Evolutionary conservation across 2,113 vertebrate genomes (phyloP).

Genomic region (Nothocercus nigrocapillus): DNA sequence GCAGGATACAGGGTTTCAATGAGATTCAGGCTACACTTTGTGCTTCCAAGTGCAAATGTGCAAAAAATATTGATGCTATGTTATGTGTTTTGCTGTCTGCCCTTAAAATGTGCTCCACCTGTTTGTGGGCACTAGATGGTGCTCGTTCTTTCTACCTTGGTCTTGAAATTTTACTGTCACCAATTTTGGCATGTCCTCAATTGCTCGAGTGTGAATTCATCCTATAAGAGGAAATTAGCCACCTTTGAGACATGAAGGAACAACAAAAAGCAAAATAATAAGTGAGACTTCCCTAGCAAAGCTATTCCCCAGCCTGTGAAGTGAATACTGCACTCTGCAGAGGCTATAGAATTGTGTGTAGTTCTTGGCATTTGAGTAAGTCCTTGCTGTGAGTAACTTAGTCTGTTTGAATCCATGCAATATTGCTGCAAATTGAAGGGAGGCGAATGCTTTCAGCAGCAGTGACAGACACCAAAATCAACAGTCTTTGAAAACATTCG

Average conservation of each 20-base stretch:
- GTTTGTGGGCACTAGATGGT: slow-evolving; percentile 44
- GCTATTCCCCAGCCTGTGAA: not conserved
- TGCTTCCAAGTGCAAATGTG: not conserved
- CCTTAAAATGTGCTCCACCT: not conserved
- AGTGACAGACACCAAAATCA: not conserved
- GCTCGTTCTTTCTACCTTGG: slow-evolving; percentile 14
- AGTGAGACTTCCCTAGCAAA: not conserved
- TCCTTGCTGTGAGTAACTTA: rapidly evolving
- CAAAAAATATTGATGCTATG: rapidly evolving
- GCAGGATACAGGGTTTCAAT: no score
- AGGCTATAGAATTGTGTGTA: not conserved
- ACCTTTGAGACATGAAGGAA: not conserved
- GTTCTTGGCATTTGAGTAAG: not conserved
- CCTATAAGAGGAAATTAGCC: not conserved
- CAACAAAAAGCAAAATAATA: not conserved
- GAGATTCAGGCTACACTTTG: no score
- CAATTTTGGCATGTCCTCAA: rapidly evolving
- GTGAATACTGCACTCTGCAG: not conserved
- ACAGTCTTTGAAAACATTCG: not conserved
- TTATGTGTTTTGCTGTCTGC: not conserved
- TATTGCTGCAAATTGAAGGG: not conserved
- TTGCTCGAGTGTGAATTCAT: rapidly evolving
- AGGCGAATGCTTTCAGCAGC: not conserved
- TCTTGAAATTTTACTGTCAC: no score
- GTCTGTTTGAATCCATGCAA: not conserved